Evolutionary conservation across 2,797 vertebrate genomes (phyloP).

Genomic region (Mus minutoides): DNA sequence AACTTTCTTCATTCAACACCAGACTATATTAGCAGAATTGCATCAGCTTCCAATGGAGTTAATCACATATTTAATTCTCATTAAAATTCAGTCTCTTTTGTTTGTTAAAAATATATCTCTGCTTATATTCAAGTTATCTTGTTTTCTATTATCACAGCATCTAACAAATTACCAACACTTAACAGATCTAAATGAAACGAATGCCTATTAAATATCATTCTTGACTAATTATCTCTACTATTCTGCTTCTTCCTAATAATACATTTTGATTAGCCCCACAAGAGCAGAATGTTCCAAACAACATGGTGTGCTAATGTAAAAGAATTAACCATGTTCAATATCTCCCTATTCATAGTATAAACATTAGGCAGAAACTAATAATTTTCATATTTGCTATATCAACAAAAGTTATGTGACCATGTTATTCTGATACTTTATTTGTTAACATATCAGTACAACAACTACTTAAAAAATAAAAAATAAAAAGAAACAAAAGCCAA

Average conservation of each 20-base stretch:
- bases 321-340: conserved; percentile 72
- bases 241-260: conserved; percentile 79
- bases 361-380: neutral
- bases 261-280: conserved; percentile 78
- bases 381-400: neutral
- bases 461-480: neutral
- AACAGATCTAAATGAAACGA: conserved; percentile 83
- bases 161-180: conserved; percentile 79
- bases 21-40: conserved; percentile 38
- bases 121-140: conserved; percentile 75
- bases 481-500: too few relatives aligned
- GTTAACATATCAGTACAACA: neutral
- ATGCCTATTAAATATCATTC: conserved; percentile 81
- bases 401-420: neutral
- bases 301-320: conserved; percentile 66
- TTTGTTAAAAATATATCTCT: conserved; percentile 80
- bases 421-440: neutral
- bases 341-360: neutral
- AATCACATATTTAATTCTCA: conserved; percentile 64
- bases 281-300: conserved; percentile 55
- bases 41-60: conserved; percentile 60
- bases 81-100: conserved; percentile 77
- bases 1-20: conserved; percentile 47
- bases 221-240: conserved; percentile 70
- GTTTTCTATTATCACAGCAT: conserved; percentile 80